These are phyloP conservation scores for Australoheros facetus DNA, from an alignment of 2,797 vertebrate species.

Conservation along the genomic window DNA sequence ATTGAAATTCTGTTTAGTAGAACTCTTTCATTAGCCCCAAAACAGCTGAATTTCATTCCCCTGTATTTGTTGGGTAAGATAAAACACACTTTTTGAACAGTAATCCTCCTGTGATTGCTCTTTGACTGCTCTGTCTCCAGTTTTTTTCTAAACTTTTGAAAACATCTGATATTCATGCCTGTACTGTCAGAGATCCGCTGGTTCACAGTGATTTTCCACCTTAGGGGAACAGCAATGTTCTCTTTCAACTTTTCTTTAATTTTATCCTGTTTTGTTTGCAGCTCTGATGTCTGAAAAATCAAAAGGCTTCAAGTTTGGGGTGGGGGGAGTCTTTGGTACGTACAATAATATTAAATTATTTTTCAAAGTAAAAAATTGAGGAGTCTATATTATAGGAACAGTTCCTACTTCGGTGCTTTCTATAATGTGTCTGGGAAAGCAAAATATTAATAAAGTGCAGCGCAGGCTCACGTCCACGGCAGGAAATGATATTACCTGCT, in stretches of 20 bases:
- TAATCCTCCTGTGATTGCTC: not conserved
- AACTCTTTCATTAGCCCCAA: not conserved
- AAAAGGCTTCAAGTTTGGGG: not conserved
- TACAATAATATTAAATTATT: not conserved
- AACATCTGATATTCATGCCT: not conserved
- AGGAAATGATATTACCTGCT: not conserved
- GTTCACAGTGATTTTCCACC: not conserved
- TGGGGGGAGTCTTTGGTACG: not conserved
- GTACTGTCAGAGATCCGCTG: not conserved
- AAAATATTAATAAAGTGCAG: not conserved
- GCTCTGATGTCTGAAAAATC: rapidly evolving
- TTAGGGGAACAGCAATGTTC: rapidly evolving
- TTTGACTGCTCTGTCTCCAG: not conserved
- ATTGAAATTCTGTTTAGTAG: not conserved
- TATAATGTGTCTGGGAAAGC: not conserved
- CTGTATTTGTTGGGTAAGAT: not conserved
- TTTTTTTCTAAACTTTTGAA: not conserved
- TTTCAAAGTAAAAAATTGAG: not conserved
- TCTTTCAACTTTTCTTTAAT: not conserved
- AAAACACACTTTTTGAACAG: not conserved
- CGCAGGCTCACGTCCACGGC: rapidly evolving
- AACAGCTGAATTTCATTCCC: not conserved
- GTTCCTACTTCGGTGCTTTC: not conserved
- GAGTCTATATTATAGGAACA: not conserved
- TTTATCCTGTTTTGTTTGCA: not conserved